Evolutionary conservation across 2,888 invertebrate genomes (phyloP).

Genomic region (Drosophila hamatofila): DNA sequence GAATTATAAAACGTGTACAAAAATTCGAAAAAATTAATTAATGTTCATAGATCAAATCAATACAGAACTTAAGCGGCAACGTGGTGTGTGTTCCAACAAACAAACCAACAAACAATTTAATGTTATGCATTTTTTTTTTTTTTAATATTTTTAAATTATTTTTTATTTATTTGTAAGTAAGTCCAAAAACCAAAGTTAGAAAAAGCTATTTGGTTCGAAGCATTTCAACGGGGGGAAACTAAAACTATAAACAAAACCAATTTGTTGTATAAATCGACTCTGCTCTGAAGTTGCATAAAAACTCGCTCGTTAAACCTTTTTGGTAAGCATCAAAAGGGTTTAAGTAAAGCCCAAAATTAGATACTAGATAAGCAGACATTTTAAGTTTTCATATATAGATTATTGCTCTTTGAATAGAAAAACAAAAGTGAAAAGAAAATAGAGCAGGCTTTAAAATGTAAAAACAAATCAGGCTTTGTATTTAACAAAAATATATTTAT

Average conservation of each 20-base stretch:
- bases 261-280: slow-evolving; percentile 52
- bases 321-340: slow-evolving; percentile 14
- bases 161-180: slow-evolving; percentile 18
- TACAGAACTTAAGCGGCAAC: slow-evolving; percentile 64
- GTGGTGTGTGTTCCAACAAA: slow-evolving; percentile 59
- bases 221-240: slow-evolving; percentile 40
- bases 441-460: not conserved
- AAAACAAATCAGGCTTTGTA: slow-evolving; percentile 3
- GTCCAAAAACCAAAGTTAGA: slow-evolving; percentile 52
- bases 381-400: slow-evolving; percentile 7
- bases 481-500: not conserved
- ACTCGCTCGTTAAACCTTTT: slow-evolving; percentile 39
- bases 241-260: slow-evolving; percentile 55
- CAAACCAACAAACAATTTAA: slow-evolving; percentile 69
- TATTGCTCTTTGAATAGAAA: not conserved
- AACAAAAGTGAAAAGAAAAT: not conserved
- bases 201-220: slow-evolving; percentile 55
- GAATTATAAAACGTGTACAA: slow-evolving; percentile 55
- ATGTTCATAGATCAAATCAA: slow-evolving; percentile 53
- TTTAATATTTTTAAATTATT: slow-evolving; percentile 3
- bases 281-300: slow-evolving; percentile 79
- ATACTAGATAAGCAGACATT: slow-evolving; percentile 12
- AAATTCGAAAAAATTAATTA: slow-evolving; percentile 36
- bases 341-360: slow-evolving; percentile 15
- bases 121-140: slow-evolving; percentile 50